A percentile compares a stretch with the other conserved stretches of the same genome.
These are phyloP conservation scores for Epizoanthus illoricatus DNA, from an alignment of 92 coral and sea anemone genomes.

Conservation along the genomic window DNA sequence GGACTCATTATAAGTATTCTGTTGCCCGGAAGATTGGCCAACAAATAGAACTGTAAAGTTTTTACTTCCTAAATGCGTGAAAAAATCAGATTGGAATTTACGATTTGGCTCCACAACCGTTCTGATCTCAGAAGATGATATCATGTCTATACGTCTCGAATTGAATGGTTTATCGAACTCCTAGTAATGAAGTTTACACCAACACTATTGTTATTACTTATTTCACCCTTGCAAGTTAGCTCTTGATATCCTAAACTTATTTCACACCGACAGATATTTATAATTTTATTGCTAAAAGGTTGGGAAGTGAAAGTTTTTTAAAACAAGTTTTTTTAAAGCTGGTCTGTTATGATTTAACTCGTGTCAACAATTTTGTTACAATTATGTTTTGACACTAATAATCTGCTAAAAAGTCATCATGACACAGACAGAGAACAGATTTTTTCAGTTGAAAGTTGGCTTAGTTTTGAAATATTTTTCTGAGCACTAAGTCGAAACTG, in stretches of 20 bases:
- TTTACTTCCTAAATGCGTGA: neutral
- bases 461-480: neutral
- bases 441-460: neutral
- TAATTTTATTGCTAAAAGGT: neutral
- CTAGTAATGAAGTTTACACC: neutral
- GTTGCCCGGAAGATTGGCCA: slow-evolving; percentile 18
- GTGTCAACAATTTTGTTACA: slow-evolving; percentile 1
- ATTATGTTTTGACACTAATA: neutral
- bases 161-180: neutral
- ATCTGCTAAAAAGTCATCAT: neutral
- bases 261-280: neutral
- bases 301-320: neutral
- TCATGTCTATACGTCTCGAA: neutral
- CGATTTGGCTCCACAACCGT: neutral
- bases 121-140: slow-evolving; percentile 21
- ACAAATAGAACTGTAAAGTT: neutral
- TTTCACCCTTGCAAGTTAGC: neutral
- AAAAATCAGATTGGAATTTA: neutral
- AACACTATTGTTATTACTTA: neutral
- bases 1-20: slow-evolving; percentile 21
- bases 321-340: neutral
- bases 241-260: neutral
- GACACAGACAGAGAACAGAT: neutral
- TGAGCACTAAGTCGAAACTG: neutral
- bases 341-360: neutral